Base-by-base conservation (phyloP, 1,140 invertebrate genomes). In the Kradibia gibbosae region DNA sequence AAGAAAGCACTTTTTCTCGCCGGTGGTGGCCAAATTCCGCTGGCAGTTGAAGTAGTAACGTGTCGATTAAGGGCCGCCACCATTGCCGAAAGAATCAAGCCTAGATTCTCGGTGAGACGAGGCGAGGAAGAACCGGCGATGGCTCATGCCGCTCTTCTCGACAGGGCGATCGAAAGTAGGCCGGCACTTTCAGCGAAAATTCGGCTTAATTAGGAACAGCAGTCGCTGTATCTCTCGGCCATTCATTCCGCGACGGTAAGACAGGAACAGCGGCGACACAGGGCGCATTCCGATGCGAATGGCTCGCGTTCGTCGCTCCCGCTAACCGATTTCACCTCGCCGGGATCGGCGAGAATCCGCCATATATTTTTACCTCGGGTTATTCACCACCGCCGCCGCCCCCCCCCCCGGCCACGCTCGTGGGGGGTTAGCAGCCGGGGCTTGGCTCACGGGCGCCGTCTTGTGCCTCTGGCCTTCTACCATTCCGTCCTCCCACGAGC, bases 351-450 rank as follows among this genome's bases (percentile, higher is more conserved):
- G 67, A 82, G 83, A 62, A 48, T 81, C 79, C 77, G 84, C 78
- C 75, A 86, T 76, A 88, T 91, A 91, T 91, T 91, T 91, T 90
- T 91, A 90, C 87, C 88, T 83, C 83, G 85, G 89, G 89, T 91
- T 91, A 88, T 91, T 91, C 89, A 91, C 89, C 90, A 85, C 84
- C 83, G 88, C 87, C 60, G 20, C 28, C n/a, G n/a, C n/a, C n/a
- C n/a, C n/a, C n/a, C n/a, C n/a, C n/a, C n/a, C n/a, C n/a, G n/a
- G n/a, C n/a, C n/a, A n/a, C n/a, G n/a, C n/a, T n/a, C n/a, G n/a
- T n/a, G n/a, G n/a, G n/a, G n/a, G n/a, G n/a, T n/a, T n/a, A n/a
- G n/a, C n/a, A n/a, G n/a, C n/a, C n/a, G n/a, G n/a, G n/a, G n/a
- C n/a, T n/a, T n/a, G n/a, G n/a, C n/a, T n/a, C n/a, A n/a, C n/a